Base-by-base conservation (phyloP, 2,888 invertebrate genomes). In the Lithophane ornitopus region DNA sequence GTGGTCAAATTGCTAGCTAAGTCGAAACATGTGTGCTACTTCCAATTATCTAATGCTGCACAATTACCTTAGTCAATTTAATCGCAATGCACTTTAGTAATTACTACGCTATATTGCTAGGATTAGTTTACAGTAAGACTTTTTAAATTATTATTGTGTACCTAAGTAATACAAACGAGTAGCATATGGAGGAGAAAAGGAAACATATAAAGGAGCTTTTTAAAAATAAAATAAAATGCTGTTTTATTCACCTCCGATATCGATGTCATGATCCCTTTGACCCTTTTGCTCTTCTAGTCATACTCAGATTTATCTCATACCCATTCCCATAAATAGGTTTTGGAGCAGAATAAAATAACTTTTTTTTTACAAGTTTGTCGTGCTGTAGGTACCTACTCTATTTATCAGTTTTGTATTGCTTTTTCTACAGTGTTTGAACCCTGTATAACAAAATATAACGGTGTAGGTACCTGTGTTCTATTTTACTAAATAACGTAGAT, bases 41-140 rank as follows among this genome's bases (percentile, higher is more conserved):
- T 66, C 54, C 49, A 80, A 74, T 65, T 80, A 74, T 26, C 26
- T 59, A 61, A 41, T 49, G 65, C 28, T 34, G 14, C n/a, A 41
- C 58, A 66, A 68, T 62, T 74, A 54, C 46, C 66, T 46, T 14
- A 63, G 14, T 52, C 46, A 16, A 59, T 65, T 11, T 46, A 28
- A 80, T 69, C 28, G 44, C 26, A 63, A 39, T 54, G 22, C 41
- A 61, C 41, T 59, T 61, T 16, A 34, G 19, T 46, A n/a, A 73
- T 39, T 26, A 71, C 12, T 28, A 8, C 22, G 12, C 22, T 28
- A 26, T 61, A 41, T 34, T 73, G 41, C 61, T 46, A 28, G 49
- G 54, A 66, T 54, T 41, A 8, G 39, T 44, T 39, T 34, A 34
- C 49, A 58, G 22, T 70, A 41, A 44, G 16, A 54, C 39, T 16